Evolutionary conservation across 2,797 vertebrate genomes (phyloP).

Genomic region (Sebastiscus albofasciatus): DNA sequence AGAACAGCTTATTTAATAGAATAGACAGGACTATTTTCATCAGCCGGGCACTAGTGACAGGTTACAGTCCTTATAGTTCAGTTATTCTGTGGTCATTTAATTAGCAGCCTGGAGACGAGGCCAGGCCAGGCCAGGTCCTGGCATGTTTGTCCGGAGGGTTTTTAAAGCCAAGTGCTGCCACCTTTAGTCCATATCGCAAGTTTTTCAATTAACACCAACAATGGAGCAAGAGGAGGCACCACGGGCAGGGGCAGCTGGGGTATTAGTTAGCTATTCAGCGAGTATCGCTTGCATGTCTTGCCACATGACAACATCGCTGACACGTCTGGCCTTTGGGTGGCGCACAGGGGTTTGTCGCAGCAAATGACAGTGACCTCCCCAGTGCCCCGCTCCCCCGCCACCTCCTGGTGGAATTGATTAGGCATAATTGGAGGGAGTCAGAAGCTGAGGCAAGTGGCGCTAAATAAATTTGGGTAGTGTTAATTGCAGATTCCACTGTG

Average conservation of each 20-base stretch:
- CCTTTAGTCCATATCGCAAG: slow-evolving; percentile 21
- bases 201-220: slow-evolving; percentile 63
- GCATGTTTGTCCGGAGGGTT: slow-evolving; percentile 19
- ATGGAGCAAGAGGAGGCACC: slow-evolving; percentile 17
- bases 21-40: not conserved
- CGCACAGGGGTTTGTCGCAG: slow-evolving; percentile 68
- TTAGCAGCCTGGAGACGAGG: not conserved
- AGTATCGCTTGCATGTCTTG: slow-evolving; percentile 41
- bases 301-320: slow-evolving; percentile 57
- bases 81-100: slow-evolving; percentile 8
- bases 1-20: not conserved
- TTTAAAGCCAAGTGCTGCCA: slow-evolving; percentile 23
- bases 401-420: slow-evolving; percentile 87
- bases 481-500: slow-evolving; percentile 89
- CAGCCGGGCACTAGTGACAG: not conserved
- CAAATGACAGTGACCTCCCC: slow-evolving; percentile 81
- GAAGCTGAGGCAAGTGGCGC: slow-evolving; percentile 86
- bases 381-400: slow-evolving; percentile 53
- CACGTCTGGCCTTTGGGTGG: slow-evolving; percentile 75
- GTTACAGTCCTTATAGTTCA: not conserved
- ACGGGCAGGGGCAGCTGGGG: slow-evolving; percentile 25
- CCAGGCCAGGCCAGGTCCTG: not conserved
- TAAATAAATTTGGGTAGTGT: slow-evolving; percentile 90
- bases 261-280: slow-evolving; percentile 55
- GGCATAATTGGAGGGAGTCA: slow-evolving; percentile 89